Percentiles rank a stretch among this genome's conserved stretches.
phyloP scores from a whole-genome alignment of 2,888 invertebrate genomes.

The Campoletis raptor region DNA sequence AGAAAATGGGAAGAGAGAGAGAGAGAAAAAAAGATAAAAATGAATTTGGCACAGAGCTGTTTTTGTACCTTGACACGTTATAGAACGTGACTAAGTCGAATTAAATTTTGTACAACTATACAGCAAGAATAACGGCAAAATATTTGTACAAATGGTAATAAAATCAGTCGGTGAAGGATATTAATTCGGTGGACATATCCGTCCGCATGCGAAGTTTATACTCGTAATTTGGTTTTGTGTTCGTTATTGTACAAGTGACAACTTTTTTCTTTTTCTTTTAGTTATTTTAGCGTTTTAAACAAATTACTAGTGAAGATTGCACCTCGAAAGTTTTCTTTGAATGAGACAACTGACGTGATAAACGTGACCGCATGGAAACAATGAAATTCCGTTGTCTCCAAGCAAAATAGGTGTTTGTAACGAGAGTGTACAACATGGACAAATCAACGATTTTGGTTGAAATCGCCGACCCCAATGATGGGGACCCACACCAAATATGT shows the following conservation, averaged over 20 bases:
- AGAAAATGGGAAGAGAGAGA: conserved; percentile 11
- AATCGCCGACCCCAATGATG: conserved; percentile 87
- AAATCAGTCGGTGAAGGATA: conserved; percentile 59
- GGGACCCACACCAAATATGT: conserved; percentile 78
- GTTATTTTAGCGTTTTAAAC: neutral
- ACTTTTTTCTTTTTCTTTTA: neutral
- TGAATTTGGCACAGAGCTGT: conserved; percentile 61
- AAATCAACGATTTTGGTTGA: conserved; percentile 80
- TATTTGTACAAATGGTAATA: conserved; percentile 60
- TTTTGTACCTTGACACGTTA: conserved; percentile 55
- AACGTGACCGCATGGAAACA: conserved; percentile 88
- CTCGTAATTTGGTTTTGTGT: conserved; percentile 25
- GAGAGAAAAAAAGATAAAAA: conserved; percentile 4
- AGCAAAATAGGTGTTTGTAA: conserved; percentile 87
- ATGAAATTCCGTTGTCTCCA: conserved; percentile 88
- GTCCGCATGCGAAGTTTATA: conserved; percentile 32
- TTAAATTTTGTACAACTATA: conserved; percentile 46
- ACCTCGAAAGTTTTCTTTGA: conserved; percentile 85
- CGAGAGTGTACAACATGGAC: conserved; percentile 87
- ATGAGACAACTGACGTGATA: conserved; percentile 88
- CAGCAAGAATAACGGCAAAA: conserved; percentile 40
- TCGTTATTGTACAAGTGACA: conserved; percentile 16
- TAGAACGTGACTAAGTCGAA: conserved; percentile 9
- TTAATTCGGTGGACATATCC: conserved; percentile 39
- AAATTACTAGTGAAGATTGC: conserved; percentile 81